Base-by-base conservation (phyloP, 2,113 vertebrate species). In the Mionectes macconnelli region DNA sequence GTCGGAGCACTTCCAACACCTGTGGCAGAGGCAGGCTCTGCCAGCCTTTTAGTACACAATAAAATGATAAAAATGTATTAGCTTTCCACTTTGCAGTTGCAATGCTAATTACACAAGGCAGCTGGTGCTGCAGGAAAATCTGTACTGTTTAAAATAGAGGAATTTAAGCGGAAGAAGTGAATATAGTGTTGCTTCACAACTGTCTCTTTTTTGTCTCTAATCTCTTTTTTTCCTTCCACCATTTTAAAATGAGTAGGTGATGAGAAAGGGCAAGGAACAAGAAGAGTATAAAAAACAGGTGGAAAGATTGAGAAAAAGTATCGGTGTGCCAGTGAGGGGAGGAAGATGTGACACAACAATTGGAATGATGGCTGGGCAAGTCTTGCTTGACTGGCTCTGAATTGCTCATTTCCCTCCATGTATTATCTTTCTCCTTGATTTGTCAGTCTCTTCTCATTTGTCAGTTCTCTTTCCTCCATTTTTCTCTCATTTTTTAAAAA, bases 51-150 rank as follows among this genome's bases (percentile, higher is more conserved):
- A 82, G 37, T 39, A 56, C 68, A 56, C 64, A 64, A 44, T 60
- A 28, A 81, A 90, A 88, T 82, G n/a, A 89, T 84, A 94, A 87
- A 96, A 93, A 93, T 78, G 33, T 82, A 81, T 94, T 89, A 89
- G 73, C 39, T 94, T 92, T 90, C 84, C 86, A 93, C 73, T 96
- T 92, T 62, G 37, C 77, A 84, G 44, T 68, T 90, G 47, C 68
- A 90, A 44, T 47, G n/a, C 40, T 89, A 90, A 92, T 90, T 90
- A 79, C 24, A 87, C 3, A 45, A 84, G 78, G 85, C 94, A 96
- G 88, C 85, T 95, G 93, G 60, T 81, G 73, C 73, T 93, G 85
- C 60, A 81, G 76, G 80, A 90, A 89, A 89, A 81, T 39, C 76
- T 3, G 0, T 27, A 72, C 49, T 86, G 25, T 45, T 86, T 37